Conservation (phyloP, 2,797 vertebrate genomes). For the Cossypha dichroa region DNA sequence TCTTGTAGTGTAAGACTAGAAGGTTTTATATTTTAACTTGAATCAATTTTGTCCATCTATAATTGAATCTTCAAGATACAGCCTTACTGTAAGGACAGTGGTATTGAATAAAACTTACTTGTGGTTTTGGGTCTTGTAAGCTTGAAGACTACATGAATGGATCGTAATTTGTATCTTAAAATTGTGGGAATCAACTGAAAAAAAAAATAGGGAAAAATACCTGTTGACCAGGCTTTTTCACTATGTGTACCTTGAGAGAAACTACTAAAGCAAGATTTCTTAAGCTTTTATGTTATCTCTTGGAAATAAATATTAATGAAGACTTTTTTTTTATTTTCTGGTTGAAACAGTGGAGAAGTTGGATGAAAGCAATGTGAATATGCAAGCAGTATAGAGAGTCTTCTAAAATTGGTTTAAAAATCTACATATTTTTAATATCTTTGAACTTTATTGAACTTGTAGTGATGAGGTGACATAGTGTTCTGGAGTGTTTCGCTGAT, state of each 20-base stretch:
- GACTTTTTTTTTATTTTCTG: background rate
- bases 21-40: background rate
- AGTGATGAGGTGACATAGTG: background rate
- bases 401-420: background rate
- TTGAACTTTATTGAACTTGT: background rate
- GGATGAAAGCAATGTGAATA: background rate
- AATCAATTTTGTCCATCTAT: background rate
- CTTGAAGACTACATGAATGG: background rate
- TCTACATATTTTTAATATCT: background rate
- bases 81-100: background rate
- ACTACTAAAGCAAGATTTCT: background rate
- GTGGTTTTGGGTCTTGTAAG: background rate
- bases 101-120: background rate
- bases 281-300: background rate
- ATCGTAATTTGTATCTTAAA: background rate
- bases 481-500: background rate
- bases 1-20: background rate
- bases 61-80: background rate
- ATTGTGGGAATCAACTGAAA: background rate
- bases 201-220: background rate
- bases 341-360: background rate
- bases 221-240: background rate
- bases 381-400: background rate
- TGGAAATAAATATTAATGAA: background rate
- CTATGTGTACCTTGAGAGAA: background rate